phyloP scores from a whole-genome alignment of 2,888 invertebrate genomes.

The Drosophila histrio region DNA sequence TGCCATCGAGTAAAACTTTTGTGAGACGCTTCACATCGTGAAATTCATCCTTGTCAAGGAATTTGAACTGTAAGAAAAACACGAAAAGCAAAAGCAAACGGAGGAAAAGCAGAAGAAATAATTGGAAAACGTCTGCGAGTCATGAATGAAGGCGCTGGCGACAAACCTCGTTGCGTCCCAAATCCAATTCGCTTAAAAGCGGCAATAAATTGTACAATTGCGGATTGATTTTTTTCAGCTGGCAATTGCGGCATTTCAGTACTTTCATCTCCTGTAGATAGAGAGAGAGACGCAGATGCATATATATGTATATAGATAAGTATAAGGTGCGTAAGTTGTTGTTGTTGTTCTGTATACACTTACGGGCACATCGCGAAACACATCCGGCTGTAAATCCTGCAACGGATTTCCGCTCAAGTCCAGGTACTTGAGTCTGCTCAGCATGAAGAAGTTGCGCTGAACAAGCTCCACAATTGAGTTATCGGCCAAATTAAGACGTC shows the following conservation, averaged over 20 bases:
- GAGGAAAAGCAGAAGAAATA: slow-evolving; percentile 32
- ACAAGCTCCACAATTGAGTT: slow-evolving; percentile 89
- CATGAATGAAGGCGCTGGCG: slow-evolving; percentile 7
- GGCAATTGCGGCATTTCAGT: slow-evolving; percentile 90
- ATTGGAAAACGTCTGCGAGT: slow-evolving; percentile 55
- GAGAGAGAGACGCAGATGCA: slow-evolving; percentile 8
- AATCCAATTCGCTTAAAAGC: slow-evolving; percentile 89
- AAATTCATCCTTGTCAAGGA: slow-evolving; percentile 89
- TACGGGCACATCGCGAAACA: slow-evolving; percentile 89
- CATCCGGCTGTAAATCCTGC: slow-evolving; percentile 90
- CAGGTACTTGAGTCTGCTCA: slow-evolving; percentile 89
- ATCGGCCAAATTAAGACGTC: slow-evolving; percentile 87
- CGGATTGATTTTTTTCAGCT: slow-evolving; percentile 90
- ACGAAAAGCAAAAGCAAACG: slow-evolving; percentile 10
- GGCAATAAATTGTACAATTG: slow-evolving; percentile 91
- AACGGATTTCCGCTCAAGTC: slow-evolving; percentile 91
- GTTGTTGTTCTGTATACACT: slow-evolving; percentile 74
- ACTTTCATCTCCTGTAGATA: slow-evolving; percentile 87
- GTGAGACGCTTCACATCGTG: slow-evolving; percentile 88
- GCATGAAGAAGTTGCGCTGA: slow-evolving; percentile 90
- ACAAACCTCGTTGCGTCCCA: slow-evolving; percentile 88
- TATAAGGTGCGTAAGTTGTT: slow-evolving; percentile 30
- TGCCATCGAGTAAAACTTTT: slow-evolving; percentile 89
- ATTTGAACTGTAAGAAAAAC: slow-evolving; percentile 86
- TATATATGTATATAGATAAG: not conserved